Conservation (phyloP, 2,797 vertebrate species). For the Vultur gryphus region DNA sequence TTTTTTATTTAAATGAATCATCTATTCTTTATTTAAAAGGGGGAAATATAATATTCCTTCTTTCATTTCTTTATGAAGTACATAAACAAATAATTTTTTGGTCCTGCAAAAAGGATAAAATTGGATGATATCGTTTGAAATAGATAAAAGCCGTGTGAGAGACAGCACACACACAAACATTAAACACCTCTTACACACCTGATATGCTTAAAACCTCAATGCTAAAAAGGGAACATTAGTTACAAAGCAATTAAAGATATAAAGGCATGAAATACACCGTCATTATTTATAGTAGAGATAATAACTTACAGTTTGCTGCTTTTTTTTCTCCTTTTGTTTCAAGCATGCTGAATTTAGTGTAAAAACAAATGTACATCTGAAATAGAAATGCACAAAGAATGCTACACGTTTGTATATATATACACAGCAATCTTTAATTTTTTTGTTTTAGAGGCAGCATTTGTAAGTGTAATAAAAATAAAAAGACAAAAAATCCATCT, state of each 20-base stretch:
- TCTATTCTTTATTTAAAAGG: neutral
- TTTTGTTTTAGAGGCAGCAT: neutral
- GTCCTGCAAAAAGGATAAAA: neutral
- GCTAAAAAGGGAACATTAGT: neutral
- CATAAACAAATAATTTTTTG: neutral
- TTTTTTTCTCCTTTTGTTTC: neutral
- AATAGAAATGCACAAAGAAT: neutral
- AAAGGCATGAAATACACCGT: neutral
- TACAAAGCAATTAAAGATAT: neutral
- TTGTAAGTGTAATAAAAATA: neutral
- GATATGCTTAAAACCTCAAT: neutral
- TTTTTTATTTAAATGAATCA: neutral
- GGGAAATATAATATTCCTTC: neutral
- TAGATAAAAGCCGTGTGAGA: neutral
- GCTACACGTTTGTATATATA: neutral
- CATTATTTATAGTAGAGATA: neutral
- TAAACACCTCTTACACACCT: neutral
- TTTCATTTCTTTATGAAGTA: neutral
- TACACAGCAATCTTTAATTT: neutral
- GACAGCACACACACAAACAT: neutral
- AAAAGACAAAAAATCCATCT: neutral
- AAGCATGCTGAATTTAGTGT: neutral
- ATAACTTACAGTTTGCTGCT: rapidly evolving
- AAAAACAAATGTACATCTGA: neutral
- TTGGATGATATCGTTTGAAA: neutral